A percentile compares a stretch with the other conserved stretches of the same genome.
Conservation (phyloP, 2,113 vertebrate genomes). For the Onychostoma macrolepis region DNA sequence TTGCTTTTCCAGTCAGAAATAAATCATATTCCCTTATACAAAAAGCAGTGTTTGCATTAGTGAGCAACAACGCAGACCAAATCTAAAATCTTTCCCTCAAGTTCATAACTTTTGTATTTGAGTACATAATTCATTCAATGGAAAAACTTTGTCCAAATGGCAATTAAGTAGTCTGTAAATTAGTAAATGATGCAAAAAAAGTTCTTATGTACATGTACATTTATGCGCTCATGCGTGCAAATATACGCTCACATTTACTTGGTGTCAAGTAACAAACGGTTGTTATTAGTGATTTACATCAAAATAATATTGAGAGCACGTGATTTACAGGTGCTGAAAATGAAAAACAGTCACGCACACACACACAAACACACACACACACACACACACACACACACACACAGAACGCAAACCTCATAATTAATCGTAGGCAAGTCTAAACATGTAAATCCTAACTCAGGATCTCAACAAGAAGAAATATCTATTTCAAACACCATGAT, state of each 20-base stretch:
- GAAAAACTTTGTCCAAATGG: not conserved
- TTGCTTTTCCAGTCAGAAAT: not conserved
- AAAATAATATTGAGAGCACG: constrained; percentile 33
- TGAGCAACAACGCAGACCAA: constrained; percentile 4
- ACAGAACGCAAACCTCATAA: constrained; percentile 1
- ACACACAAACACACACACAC: not conserved
- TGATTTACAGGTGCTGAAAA: constrained; percentile 64
- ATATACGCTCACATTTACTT: constrained; percentile 10
- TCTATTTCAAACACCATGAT: not conserved
- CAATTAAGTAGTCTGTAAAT: constrained; percentile 22
- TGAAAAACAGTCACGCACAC: constrained; percentile 21
- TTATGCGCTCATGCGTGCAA: not conserved
- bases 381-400: not conserved
- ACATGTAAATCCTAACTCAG: not conserved
- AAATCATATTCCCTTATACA: not conserved
- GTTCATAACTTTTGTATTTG: not conserved
- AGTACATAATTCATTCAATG: not conserved
- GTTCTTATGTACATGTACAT: constrained; percentile 1
- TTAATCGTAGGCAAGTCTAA: not conserved
- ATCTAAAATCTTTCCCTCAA: not conserved
- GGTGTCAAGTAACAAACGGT: constrained; percentile 5
- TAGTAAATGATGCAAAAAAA: not conserved
- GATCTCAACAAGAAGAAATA: constrained; percentile 1
- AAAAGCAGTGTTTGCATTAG: not conserved
- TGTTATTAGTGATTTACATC: constrained; percentile 4